These are phyloP conservation scores for Pipra filicauda DNA, from an alignment of 2,113 vertebrate species.

Conservation along the genomic window DNA sequence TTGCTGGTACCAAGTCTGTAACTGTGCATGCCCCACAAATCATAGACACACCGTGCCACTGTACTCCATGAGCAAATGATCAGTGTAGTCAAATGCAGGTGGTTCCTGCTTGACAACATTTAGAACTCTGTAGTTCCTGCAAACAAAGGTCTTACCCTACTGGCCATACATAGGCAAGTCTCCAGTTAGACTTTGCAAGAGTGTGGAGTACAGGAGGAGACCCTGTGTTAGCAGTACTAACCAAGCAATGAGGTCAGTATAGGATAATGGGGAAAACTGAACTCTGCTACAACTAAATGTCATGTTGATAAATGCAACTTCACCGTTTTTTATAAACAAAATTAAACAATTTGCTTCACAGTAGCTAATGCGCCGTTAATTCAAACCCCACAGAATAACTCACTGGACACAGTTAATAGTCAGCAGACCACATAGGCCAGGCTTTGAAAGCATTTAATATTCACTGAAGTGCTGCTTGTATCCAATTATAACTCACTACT, in stretches of 20 bases:
- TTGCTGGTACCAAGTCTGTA: not conserved
- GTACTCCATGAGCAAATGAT: not conserved
- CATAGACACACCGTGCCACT: not conserved
- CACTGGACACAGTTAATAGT: constrained; percentile 91
- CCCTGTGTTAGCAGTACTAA: not conserved
- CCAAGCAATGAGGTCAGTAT: constrained; percentile 42
- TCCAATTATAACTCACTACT: constrained; percentile 98
- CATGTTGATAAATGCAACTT: constrained; percentile 65
- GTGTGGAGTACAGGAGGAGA: not conserved
- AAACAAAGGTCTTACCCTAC: not conserved
- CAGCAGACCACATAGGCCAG: constrained; percentile 68
- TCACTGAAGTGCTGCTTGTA: constrained; percentile 92
- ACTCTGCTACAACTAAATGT: constrained; percentile 47
- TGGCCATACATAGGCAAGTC: not conserved
- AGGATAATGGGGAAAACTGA: constrained; percentile 48
- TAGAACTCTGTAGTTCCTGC: not conserved
- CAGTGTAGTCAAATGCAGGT: not conserved
- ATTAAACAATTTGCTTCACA: constrained; percentile 71
- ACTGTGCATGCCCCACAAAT: not conserved
- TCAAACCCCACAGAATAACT: constrained; percentile 62
- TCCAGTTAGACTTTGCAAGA: not conserved
- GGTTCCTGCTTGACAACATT: not conserved
- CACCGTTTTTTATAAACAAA: constrained; percentile 71
- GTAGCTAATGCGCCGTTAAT: constrained; percentile 69
- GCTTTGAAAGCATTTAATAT: constrained; percentile 91